Percentiles rank a stretch among this genome's conserved stretches.
Evolutionary conservation across 2,797 vertebrate species (phyloP).

Genomic region (Moxostoma hubbsi): DNA sequence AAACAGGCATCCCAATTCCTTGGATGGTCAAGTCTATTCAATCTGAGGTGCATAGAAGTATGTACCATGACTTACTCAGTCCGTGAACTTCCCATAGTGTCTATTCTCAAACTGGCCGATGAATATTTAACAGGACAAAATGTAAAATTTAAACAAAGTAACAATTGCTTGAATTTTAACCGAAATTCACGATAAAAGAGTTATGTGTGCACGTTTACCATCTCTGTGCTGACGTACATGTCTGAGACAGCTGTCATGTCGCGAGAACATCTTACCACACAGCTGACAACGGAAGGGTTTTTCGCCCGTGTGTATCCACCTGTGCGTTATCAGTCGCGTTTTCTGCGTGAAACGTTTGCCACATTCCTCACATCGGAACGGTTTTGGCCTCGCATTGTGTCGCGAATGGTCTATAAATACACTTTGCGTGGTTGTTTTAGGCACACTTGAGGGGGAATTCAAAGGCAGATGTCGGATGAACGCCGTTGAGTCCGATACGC

Average conservation of each 20-base stretch:
- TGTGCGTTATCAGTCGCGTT: conserved; percentile 76
- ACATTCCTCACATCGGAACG: conserved; percentile 74
- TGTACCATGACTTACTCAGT: too few species aligned
- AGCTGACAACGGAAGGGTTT: conserved; percentile 54
- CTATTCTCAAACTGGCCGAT: too few species aligned
- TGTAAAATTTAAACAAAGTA: too few species aligned
- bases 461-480: not conserved
- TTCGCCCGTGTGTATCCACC: conserved; percentile 73
- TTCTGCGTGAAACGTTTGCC: conserved; percentile 78
- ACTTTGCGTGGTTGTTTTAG: not conserved
- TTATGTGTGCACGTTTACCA: conserved; percentile 61
- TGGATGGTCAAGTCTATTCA: too few species aligned
- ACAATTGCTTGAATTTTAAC: too few species aligned
- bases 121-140: too few species aligned
- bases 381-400: conserved; percentile 62
- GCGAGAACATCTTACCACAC: conserved; percentile 67
- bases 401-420: not conserved
- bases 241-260: conserved; percentile 75
- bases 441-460: conserved; percentile 7
- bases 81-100: too few species aligned
- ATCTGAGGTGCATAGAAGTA: too few species aligned
- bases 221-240: conserved; percentile 76
- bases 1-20: too few species aligned
- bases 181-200: too few species aligned
- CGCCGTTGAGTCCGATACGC: not conserved